Conservation (phyloP, 2,797 vertebrate species). For the Aldrovandia affinis region DNA sequence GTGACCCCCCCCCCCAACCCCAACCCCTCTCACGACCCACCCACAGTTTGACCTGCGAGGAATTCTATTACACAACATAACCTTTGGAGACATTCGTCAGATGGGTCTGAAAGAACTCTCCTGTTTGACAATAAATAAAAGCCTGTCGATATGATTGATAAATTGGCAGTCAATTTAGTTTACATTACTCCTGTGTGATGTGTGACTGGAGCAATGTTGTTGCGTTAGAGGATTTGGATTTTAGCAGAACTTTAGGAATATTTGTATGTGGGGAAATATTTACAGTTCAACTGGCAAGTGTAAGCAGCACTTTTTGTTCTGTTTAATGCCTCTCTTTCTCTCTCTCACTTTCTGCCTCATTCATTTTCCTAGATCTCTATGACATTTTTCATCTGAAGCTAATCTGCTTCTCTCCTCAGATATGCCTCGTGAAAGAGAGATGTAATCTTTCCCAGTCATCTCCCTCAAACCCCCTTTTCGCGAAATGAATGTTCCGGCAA, state of each 20-base stretch:
- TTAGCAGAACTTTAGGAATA: background rate
- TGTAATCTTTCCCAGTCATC: constrained; percentile 26
- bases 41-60: background rate
- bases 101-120: background rate
- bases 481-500: constrained; percentile 21
- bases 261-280: background rate
- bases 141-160: background rate
- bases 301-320: background rate
- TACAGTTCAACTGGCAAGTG: background rate
- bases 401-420: constrained; percentile 10
- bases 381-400: constrained; percentile 15
- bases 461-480: constrained; percentile 10
- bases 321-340: background rate
- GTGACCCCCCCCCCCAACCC: too few species aligned
- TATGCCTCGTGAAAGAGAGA: constrained; percentile 23
- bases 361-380: constrained; percentile 19
- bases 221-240: background rate
- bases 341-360: background rate
- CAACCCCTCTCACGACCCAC: too few species aligned
- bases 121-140: constrained; percentile 5
- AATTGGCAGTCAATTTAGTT: too few species aligned
- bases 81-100: background rate
- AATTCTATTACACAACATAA: background rate
- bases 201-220: background rate
- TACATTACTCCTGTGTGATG: too few species aligned